These are phyloP conservation scores for Ips nitidus DNA, from an alignment of 1,140 invertebrate genomes.

Conservation along the genomic window DNA sequence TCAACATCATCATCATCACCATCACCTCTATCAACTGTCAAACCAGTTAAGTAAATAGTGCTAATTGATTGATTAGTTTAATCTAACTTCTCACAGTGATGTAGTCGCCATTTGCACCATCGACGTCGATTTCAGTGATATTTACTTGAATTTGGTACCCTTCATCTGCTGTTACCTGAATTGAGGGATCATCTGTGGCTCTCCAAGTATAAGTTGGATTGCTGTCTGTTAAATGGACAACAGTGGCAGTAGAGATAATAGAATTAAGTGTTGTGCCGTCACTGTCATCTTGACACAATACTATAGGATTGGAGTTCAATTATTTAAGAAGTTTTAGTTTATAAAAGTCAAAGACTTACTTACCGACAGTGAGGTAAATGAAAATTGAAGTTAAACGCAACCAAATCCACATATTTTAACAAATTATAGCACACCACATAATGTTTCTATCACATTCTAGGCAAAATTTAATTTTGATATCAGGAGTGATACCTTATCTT, in stretches of 20 bases:
- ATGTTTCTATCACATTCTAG: too few relatives aligned
- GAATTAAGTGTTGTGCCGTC: not conserved
- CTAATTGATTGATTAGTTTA: not conserved
- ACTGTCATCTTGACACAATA: not conserved
- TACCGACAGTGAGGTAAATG: not conserved
- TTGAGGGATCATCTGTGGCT: not conserved
- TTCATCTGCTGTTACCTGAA: conserved; percentile 15
- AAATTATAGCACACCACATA: too few relatives aligned
- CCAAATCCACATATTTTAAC: too few relatives aligned
- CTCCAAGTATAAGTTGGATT: conserved; percentile 19
- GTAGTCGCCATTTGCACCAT: conserved; percentile 26
- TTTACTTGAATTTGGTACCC: conserved; percentile 29
- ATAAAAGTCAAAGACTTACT: too few relatives aligned
- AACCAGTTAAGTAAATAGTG: not conserved
- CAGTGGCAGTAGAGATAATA: too few relatives aligned
- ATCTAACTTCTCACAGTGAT: conserved; percentile 13
- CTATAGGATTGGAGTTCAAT: not conserved
- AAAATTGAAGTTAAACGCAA: too few relatives aligned
- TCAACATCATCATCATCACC: not conserved
- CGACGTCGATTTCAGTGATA: conserved; percentile 12
- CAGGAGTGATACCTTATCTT: too few relatives aligned
- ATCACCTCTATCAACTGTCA: not conserved
- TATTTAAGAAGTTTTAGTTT: not conserved
- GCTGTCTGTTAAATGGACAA: conserved; percentile 6
- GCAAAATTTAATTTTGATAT: too few relatives aligned